phyloP scores from a whole-genome alignment of 1,140 invertebrate genomes.

The Alviniconcha marisindica region DNA sequence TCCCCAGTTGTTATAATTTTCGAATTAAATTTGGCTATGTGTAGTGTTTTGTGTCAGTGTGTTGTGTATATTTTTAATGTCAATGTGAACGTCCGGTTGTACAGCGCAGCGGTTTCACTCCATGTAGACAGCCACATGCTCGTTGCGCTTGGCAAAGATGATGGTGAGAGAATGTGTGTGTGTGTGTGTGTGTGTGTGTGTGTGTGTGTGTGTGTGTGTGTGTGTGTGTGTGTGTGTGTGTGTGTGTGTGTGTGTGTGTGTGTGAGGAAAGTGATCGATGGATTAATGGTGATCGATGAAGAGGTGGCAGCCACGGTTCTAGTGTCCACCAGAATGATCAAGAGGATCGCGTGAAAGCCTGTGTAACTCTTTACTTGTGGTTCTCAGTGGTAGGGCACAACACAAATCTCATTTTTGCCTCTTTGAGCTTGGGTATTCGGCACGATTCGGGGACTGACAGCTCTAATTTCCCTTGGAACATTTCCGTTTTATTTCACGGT shows the following conservation, averaged over 20 bases:
- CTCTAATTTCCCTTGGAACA: too few species aligned
- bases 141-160: too few species aligned
- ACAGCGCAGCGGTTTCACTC: neutral
- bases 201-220: conserved; percentile 48
- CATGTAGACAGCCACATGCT: too few species aligned
- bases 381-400: neutral
- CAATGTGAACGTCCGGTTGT: neutral
- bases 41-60: neutral
- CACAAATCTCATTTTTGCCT: neutral
- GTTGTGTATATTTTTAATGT: neutral
- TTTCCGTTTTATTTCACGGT: too few species aligned
- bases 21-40: too few species aligned
- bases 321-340: neutral
- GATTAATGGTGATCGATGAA: neutral
- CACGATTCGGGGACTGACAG: too few species aligned
- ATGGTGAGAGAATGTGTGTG: neutral
- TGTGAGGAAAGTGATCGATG: neutral
- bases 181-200: conserved; percentile 30
- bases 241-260: neutral
- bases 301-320: neutral
- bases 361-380: too few species aligned
- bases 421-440: too few species aligned
- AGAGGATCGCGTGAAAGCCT: neutral
- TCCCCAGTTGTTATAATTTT: too few species aligned
- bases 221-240: conserved; percentile 50